phyloP scores from a whole-genome alignment of 1,140 invertebrate species.

The Hestina assimilis region DNA sequence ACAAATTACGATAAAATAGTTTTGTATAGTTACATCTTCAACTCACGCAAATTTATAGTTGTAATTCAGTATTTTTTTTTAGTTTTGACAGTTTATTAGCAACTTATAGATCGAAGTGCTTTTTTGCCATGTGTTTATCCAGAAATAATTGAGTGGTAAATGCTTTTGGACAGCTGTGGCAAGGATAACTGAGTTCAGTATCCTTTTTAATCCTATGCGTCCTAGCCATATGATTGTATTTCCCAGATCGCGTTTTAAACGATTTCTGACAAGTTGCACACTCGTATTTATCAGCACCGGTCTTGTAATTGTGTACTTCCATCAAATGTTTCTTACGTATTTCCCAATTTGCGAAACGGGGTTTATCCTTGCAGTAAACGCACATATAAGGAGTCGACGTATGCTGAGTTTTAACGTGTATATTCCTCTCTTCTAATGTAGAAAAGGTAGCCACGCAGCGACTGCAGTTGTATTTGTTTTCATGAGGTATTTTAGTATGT shows the following conservation, averaged over 20 bases:
- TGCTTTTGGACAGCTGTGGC: conserved; percentile 58
- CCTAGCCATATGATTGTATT: conserved; percentile 68
- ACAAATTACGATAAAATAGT: neutral
- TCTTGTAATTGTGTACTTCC: conserved; percentile 65
- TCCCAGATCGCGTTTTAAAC: conserved; percentile 67
- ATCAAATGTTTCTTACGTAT: conserved; percentile 59
- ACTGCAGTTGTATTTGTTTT: conserved; percentile 66
- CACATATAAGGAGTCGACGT: conserved; percentile 64
- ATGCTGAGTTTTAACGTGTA: conserved; percentile 68
- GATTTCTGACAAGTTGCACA: conserved; percentile 62
- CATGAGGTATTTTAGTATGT: conserved; percentile 67
- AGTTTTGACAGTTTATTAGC: neutral
- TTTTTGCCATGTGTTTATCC: conserved; percentile 67
- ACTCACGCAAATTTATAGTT: too few species aligned
- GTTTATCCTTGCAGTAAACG: conserved; percentile 63
- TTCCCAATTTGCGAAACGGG: conserved; percentile 67
- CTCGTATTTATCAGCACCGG: conserved; percentile 60
- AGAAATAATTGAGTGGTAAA: conserved; percentile 67
- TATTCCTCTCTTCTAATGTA: conserved; percentile 56
- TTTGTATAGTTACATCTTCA: too few species aligned
- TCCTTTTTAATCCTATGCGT: conserved; percentile 63
- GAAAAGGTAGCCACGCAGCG: conserved; percentile 64
- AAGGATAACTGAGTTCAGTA: conserved; percentile 56
- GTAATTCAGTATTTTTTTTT: too few species aligned
- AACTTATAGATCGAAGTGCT: conserved; percentile 50